These are phyloP conservation scores for Melanaphis sacchari DNA, from an alignment of 1,140 invertebrate species.

Conservation along the genomic window DNA sequence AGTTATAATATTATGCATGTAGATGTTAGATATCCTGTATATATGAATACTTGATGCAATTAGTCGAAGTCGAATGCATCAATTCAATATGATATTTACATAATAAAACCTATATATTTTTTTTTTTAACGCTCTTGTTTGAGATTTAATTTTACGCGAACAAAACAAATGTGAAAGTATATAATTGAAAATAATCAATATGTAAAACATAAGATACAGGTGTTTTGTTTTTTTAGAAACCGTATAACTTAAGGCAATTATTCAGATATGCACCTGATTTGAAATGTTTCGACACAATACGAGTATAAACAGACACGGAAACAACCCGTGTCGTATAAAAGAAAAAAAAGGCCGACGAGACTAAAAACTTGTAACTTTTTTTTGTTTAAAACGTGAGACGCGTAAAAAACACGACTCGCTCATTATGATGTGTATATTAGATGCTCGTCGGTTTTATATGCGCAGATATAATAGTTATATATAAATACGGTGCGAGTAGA, in stretches of 20 bases:
- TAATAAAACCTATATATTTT: background rate
- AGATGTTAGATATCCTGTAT: too few relatives aligned
- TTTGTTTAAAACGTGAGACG: background rate
- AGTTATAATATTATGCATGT: background rate
- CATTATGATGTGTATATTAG: background rate
- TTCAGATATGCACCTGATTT: background rate
- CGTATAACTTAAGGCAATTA: constrained; percentile 6
- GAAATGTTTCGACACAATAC: background rate
- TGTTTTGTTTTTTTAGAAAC: constrained; percentile 1
- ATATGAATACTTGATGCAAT: background rate
- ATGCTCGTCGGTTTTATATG: background rate
- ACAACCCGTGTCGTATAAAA: background rate
- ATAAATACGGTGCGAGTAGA: background rate
- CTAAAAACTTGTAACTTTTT: background rate
- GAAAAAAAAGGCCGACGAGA: background rate
- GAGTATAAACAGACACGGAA: background rate
- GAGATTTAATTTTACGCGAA: background rate
- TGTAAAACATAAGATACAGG: background rate
- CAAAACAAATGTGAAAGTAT: constrained; percentile 13
- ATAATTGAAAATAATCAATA: constrained; percentile 12
- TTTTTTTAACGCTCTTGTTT: background rate
- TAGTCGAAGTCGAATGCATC: background rate
- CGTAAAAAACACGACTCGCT: background rate
- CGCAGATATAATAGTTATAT: background rate
- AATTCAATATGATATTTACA: background rate